Base-by-base conservation (phyloP, 2,113 vertebrate genomes). In the Pipra filicauda region DNA sequence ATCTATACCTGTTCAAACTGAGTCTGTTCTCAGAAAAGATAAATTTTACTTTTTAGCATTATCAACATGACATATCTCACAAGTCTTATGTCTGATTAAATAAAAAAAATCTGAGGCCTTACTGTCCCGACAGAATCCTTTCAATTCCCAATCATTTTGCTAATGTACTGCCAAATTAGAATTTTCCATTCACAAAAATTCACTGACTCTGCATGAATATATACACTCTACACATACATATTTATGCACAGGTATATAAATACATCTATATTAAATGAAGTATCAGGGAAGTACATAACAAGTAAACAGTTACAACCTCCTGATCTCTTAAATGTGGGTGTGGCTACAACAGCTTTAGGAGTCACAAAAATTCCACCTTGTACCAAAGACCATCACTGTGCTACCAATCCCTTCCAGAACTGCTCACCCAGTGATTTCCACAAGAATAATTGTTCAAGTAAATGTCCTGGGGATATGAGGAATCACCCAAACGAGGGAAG, bases 381-480 rank as follows among this genome's bases (percentile, higher is more conserved):
- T 31, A 80, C 30, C 35, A 17, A 69, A 89, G 43, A 43, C 21
- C 31, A 43, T 26, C 2, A 0, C 44, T 24, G 14, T 19, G n/a
- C 58, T 58, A n/a, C 39, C 49, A 19, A 4, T 14, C 17, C 27
- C 37, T 64, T 6, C n/a, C 39, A 79, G 23, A 71, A 26, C 5
- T 41, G 33, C n/a, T 77, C 54, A 24, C 31, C 33, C 33, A 4
- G 5, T 37, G 46, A 94, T 18, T 46, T 80, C 46, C 64, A 39
- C 0, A 2, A 23, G 23, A 85, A 21, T 13, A 43, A 57, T 4
- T 43, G 27, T 20, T 62, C n/a, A 41, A 41, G 28, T 1, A 2
- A 35, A 51, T 10, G 7, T 76, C 27, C 22, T 46, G 12, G 14
- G 16, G 11, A 44, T 15, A 26, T 5, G 9, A 83, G 22, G 26